A percentile compares a stretch with the other conserved stretches of the same genome.
Conservation (phyloP, 2,888 invertebrate species). For the Dorcus parallelipipedus region DNA sequence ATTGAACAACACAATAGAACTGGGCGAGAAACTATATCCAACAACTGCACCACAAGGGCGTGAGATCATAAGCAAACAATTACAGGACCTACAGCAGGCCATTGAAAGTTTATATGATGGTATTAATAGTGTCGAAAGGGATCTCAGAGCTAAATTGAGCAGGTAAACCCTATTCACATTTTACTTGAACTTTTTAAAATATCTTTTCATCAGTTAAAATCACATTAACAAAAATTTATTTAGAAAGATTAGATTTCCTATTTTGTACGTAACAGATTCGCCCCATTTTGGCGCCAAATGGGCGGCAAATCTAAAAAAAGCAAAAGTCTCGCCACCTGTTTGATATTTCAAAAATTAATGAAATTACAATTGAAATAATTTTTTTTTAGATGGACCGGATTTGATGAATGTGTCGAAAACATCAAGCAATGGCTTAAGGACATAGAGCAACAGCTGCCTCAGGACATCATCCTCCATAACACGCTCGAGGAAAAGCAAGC, state of each 20-base stretch:
- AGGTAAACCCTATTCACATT: slow-evolving; percentile 37
- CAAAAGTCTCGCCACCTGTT: too few species aligned
- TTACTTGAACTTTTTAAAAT: background rate
- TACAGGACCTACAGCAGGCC: slow-evolving; percentile 74
- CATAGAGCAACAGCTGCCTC: slow-evolving; percentile 71
- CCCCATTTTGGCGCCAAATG: too few species aligned
- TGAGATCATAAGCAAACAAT: slow-evolving; percentile 80
- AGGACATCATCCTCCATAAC: slow-evolving; percentile 79
- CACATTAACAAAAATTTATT: too few species aligned
- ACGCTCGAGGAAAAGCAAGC: slow-evolving; percentile 87
- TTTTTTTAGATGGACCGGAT: slow-evolving; percentile 72
- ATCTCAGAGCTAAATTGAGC: slow-evolving; percentile 77
- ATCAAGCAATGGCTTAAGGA: slow-evolving; percentile 86
- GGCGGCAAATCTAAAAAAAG: too few species aligned
- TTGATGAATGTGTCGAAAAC: slow-evolving; percentile 79
- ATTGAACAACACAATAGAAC: slow-evolving; percentile 82
- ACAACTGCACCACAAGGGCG: slow-evolving; percentile 90
- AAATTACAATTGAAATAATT: too few species aligned
- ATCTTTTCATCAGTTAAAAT: too few species aligned
- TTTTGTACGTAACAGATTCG: too few species aligned
- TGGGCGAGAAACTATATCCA: slow-evolving; percentile 84
- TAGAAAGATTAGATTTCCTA: too few species aligned
- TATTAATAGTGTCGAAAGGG: slow-evolving; percentile 72
- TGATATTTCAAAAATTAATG: too few species aligned
- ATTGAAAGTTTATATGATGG: slow-evolving; percentile 79